Conservation (phyloP, 2,888 invertebrate species). For the Plagodis dolabraria region DNA sequence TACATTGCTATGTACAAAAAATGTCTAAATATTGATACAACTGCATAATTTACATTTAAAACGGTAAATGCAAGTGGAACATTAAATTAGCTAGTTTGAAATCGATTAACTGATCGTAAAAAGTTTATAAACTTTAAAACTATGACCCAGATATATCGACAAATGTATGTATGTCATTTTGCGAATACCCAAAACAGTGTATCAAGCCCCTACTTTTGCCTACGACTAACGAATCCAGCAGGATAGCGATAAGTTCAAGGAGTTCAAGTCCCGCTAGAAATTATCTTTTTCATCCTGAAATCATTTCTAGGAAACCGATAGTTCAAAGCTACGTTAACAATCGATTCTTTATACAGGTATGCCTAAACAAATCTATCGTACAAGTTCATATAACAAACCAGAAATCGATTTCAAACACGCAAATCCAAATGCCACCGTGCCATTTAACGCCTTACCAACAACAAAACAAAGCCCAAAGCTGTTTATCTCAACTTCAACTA, state of each 20-base stretch:
- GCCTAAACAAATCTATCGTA: background rate
- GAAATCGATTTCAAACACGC: conserved; percentile 2
- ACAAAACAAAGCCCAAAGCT: conserved; percentile 2
- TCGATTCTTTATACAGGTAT: no score
- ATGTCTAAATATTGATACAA: conserved; percentile 19
- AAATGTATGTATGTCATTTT: no score
- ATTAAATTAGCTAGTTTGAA: background rate
- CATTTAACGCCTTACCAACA: conserved; percentile 2
- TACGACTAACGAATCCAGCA: no score
- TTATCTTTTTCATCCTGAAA: background rate
- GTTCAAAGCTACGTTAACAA: no score
- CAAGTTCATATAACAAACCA: background rate
- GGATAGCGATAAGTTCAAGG: no score
- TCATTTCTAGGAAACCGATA: background rate
- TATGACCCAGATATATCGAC: no score
- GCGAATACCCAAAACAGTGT: no score
- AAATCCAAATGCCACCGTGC: background rate
- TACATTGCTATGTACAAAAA: conserved; percentile 11
- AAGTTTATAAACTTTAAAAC: no score
- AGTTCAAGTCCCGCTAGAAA: no score
- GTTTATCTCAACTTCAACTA: conserved; percentile 43
- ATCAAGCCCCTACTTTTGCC: no score
- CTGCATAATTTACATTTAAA: conserved; percentile 4
- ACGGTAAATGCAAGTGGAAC: background rate
- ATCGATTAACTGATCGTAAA: background rate